phyloP scores from a whole-genome alignment of 2,797 vertebrate species.

The Alauda arvensis region DNA sequence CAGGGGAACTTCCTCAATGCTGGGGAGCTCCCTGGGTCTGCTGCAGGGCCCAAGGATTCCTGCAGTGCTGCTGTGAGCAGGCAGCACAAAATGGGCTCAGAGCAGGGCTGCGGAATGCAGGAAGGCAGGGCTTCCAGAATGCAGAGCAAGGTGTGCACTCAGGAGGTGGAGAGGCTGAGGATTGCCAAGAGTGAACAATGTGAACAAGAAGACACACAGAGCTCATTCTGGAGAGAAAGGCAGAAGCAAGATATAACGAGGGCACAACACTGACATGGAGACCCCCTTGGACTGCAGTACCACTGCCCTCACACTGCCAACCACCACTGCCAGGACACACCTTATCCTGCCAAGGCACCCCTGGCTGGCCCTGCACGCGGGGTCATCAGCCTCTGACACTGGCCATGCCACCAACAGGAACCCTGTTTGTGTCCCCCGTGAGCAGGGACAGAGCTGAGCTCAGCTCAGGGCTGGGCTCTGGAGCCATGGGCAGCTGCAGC shows the following conservation, averaged over 20 bases:
- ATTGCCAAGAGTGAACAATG: accelerated
- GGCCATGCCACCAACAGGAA: neutral
- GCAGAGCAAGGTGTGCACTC: neutral
- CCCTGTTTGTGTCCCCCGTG: accelerated
- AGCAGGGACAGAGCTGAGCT: neutral
- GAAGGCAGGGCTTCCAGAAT: neutral
- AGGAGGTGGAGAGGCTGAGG: neutral
- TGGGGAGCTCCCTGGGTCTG: neutral
- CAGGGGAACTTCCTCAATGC: neutral
- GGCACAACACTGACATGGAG: accelerated
- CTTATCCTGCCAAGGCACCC: too few species aligned
- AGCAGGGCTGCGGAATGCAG: neutral
- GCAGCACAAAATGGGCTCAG: neutral
- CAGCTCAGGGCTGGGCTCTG: neutral
- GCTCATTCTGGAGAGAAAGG: neutral
- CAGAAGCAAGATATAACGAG: neutral
- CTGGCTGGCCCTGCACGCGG: neutral
- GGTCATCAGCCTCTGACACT: too few species aligned
- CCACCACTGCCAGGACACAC: too few species aligned
- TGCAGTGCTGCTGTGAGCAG: neutral
- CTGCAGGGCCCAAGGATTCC: neutral
- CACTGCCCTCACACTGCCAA: neutral
- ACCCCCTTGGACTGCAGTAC: neutral
- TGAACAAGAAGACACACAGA: neutral
- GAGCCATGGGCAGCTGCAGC: neutral